Base-by-base conservation (phyloP, 2,797 vertebrate species). In the Sebastes hubbsi region DNA sequence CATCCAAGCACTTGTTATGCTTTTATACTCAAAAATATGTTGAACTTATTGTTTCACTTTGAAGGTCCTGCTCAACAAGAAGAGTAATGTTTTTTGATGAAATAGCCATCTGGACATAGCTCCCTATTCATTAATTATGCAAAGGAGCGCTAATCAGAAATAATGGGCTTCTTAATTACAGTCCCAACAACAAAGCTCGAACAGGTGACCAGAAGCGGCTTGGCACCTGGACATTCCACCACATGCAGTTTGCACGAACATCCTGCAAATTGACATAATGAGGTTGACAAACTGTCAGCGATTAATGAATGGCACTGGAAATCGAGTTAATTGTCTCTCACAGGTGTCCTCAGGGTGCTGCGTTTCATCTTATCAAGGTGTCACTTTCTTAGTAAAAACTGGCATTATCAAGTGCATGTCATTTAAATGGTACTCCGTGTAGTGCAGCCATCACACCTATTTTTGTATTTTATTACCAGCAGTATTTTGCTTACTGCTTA, bases 151-250 rank as follows among this genome's bases (percentile, higher is more conserved):
- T 91, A 91, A 92, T 93, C 89, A 92, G 88, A 87, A 94, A 91
- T 90, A 92, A 95, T 93, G 89, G 83, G 78, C 80, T 88, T 83
- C 92, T 89, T 90, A 93, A 94, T 93, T 85, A 89, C 84, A 30
- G 78, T 76, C 88, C 81, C 63, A 82, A 84, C 84, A 81, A 89
- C 87, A 89, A 90, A 83, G 85, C 80, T 66, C 30, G 68, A 90
- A 75, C 92, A 91, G 91, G 87, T 93, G 93, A 94, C 79, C 86
- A 76, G 74, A 74, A 81, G 83, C 84, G 77, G 77, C 67, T 56
- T 55, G 75, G 86, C 90, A 92, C 84, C 85, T 91, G 92, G 85
- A 88, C 77, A 38, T 56, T 67, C n/a, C 75, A 77, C 85, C 72
- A 67, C 87, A 67, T 78, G 80, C 78, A 59, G 84, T 67, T 82